phyloP scores from a whole-genome alignment of 2,888 invertebrate genomes.

The Cordilura impudica region DNA sequence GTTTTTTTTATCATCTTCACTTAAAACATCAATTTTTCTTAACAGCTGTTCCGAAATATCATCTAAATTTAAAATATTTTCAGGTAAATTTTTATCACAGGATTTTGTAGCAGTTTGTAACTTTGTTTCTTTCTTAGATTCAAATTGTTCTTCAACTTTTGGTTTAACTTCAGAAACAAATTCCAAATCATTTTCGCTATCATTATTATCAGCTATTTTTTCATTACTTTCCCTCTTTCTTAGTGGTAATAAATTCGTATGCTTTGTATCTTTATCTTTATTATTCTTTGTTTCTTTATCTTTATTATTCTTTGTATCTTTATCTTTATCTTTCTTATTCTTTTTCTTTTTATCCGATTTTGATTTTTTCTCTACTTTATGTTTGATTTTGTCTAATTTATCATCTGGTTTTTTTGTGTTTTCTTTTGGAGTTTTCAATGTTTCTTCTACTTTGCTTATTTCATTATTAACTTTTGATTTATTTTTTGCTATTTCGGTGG shows the following conservation, averaged over 20 bases:
- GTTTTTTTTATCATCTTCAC: slow-evolving; percentile 18
- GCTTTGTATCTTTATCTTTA: not conserved
- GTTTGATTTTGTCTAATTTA: no score
- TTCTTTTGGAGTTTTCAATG: not conserved
- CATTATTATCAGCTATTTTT: slow-evolving; percentile 3
- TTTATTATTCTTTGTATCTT: not conserved
- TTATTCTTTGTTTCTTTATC: not conserved
- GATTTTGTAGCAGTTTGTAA: not conserved
- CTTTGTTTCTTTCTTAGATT: not conserved
- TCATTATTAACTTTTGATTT: no score
- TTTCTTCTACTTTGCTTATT: not conserved
- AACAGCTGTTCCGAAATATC: slow-evolving; percentile 31
- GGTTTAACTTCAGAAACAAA: slow-evolving; percentile 24
- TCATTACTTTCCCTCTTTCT: not conserved
- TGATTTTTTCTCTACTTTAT: no score
- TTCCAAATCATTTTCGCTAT: slow-evolving; percentile 53
- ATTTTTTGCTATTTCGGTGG: no score
- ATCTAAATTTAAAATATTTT: slow-evolving; percentile 4
- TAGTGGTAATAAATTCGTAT: not conserved
- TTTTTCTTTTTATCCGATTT: no score
- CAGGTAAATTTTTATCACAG: not conserved
- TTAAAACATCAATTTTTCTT: slow-evolving; percentile 37
- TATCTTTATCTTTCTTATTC: not conserved
- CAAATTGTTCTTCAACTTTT: not conserved
- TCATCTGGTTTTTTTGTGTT: not conserved